These are phyloP conservation scores for Grallaria varia DNA, from an alignment of 2,113 vertebrate genomes.

Conservation along the genomic window DNA sequence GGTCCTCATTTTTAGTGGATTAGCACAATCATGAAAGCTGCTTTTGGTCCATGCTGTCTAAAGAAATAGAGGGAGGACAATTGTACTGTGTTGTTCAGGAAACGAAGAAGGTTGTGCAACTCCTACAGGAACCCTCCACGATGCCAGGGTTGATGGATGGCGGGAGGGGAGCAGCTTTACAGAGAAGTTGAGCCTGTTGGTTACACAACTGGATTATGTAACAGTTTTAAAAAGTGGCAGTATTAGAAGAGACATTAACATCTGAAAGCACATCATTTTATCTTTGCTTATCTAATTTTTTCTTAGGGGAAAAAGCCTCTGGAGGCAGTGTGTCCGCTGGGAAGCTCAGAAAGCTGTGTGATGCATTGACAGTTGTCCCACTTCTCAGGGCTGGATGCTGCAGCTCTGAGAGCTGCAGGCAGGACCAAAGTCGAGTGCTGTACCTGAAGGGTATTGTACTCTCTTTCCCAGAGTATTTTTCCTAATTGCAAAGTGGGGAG, in stretches of 20 bases:
- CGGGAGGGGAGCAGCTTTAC: neutral
- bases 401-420: neutral
- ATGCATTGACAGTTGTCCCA: slow-evolving; percentile 12
- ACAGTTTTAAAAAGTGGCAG: neutral
- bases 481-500: neutral
- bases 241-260: slow-evolving; percentile 40
- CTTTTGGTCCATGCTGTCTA: neutral
- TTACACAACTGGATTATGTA: slow-evolving; percentile 52
- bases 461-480: neutral
- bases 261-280: slow-evolving; percentile 8
- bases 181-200: neutral
- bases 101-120: neutral
- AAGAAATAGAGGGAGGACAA: neutral
- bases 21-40: neutral
- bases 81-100: neutral
- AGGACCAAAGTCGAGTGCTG: neutral
- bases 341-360: neutral
- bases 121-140: accelerated
- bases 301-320: neutral
- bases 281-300: slow-evolving; percentile 15
- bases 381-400: neutral
- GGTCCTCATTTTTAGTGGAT: neutral
- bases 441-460: neutral
- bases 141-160: neutral
- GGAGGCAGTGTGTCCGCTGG: neutral